These are phyloP conservation scores for Halictus rubicundus DNA, from an alignment of 1,140 invertebrate species.

Conservation along the genomic window DNA sequence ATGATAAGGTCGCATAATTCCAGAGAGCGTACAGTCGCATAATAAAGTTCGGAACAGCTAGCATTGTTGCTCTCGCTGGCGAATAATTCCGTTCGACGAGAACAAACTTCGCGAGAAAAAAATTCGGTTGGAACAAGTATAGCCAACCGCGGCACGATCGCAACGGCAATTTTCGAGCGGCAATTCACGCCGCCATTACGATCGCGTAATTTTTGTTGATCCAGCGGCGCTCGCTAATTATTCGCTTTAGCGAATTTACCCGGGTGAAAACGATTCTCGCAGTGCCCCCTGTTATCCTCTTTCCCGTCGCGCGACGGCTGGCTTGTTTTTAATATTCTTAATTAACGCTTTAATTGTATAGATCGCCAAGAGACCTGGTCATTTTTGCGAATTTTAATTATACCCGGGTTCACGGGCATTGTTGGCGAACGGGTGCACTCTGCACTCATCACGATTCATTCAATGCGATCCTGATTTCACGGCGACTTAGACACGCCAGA, in stretches of 20 bases:
- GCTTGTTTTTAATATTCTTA: conserved; percentile 11
- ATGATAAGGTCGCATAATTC: conserved; percentile 39
- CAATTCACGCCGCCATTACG: neutral
- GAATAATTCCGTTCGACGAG: conserved; percentile 17
- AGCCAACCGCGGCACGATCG: neutral
- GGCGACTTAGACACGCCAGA: too few relatives aligned
- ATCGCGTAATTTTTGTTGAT: conserved; percentile 12
- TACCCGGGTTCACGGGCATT: neutral
- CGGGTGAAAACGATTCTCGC: neutral
- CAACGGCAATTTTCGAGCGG: neutral
- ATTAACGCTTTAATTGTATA: conserved; percentile 26
- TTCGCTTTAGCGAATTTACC: neutral
- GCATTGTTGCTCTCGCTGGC: neutral
- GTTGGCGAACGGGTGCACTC: too few relatives aligned
- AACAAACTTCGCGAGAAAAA: conserved; percentile 37
- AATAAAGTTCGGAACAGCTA: conserved; percentile 28
- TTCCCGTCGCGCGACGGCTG: too few relatives aligned
- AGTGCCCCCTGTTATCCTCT: neutral
- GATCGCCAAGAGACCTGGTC: neutral
- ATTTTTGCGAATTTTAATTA: conserved; percentile 21
- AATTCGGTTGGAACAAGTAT: neutral
- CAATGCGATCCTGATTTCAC: too few relatives aligned
- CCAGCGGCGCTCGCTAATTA: neutral
- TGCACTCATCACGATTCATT: too few relatives aligned
- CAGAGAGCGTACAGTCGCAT: conserved; percentile 33